Base-by-base conservation (phyloP, 2,888 invertebrate genomes). In the Xestia ashworthii region DNA sequence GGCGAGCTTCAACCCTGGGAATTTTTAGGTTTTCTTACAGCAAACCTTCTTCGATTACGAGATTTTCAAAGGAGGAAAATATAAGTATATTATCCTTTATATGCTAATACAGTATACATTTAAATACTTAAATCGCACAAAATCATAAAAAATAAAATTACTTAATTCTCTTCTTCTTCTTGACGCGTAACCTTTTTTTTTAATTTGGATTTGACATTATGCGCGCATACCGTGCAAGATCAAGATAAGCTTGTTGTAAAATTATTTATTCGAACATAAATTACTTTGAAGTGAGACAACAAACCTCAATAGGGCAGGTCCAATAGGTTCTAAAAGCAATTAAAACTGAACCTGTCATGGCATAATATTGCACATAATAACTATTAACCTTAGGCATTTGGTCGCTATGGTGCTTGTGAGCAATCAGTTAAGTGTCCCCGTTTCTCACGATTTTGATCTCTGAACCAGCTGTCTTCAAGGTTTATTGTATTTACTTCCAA, bases 371-470 rank as follows among this genome's bases (percentile, higher is more conserved):
- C n/a, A n/a, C 11, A 44, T 50, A 50, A 14, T 60, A 58, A 68
- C n/a, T 14, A 58, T 55, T 55, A 48, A 41, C 48, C 16, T 65
- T 38, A 58, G 41, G 12, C 32, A 44, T 48, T 44, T 44, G 55
- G 32, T 41, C 9, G 38, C 22, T 53, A 53, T 53, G 50, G 41
- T 16, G 11, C 11, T 67, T 72, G 58, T 72, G 38, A 79, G 80
- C 22, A 5, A 53, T 70, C 22, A 38, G 32, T 79, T 69, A 38
- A 16, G 32, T 60, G 58, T 72, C 38, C 9, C 50, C 3, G 3
- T 64, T 81, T 38, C 16, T 67, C 55, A 70, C 44, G 46, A 66
- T 8, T 14, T 75, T 75, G 65, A 75, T 69, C 82, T 66, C n/a
- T 81, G 65, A 75, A 74, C 81, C 25, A n/a, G 11, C 22, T 22